phyloP scores from a whole-genome alignment of 1,140 invertebrate species.

The Cardiocondyla obscurior region DNA sequence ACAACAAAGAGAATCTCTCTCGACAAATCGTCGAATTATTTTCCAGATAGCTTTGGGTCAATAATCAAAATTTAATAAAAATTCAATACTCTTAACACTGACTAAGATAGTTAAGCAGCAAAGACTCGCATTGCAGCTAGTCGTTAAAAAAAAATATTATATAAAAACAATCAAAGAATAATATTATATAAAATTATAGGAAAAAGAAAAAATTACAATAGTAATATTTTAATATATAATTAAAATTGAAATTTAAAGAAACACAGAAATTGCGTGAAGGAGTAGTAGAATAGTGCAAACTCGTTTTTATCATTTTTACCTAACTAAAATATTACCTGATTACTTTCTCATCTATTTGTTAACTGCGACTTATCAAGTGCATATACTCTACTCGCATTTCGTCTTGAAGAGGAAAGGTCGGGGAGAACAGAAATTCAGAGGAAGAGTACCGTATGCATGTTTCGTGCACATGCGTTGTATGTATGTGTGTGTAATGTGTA shows the following conservation, averaged over 20 bases:
- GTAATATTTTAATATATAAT: slow-evolving; percentile 22
- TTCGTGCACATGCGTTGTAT: background rate
- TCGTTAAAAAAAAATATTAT: background rate
- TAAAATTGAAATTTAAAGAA: background rate
- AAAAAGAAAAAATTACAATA: background rate
- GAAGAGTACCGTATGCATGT: slow-evolving; percentile 76
- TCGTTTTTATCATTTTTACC: slow-evolving; percentile 14
- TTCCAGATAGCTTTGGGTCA: background rate
- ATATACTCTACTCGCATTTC: slow-evolving; percentile 75
- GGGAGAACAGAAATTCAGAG: slow-evolving; percentile 66
- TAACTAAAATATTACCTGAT: background rate
- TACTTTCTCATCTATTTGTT: slow-evolving; percentile 29
- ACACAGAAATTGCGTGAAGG: background rate
- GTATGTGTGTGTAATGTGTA: slow-evolving; percentile 71
- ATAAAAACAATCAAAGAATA: slow-evolving; percentile 29
- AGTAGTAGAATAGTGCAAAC: background rate
- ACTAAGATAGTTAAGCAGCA: slow-evolving; percentile 12
- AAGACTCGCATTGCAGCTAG: background rate
- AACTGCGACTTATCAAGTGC: slow-evolving; percentile 28
- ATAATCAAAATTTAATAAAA: slow-evolving; percentile 45
- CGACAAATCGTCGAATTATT: background rate
- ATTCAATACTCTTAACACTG: background rate
- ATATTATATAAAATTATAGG: background rate
- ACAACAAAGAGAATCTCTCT: too few species aligned
- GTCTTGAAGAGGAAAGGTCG: slow-evolving; percentile 66